Evolutionary conservation across 2,888 invertebrate genomes (phyloP).

Genomic region (Leistus spinibarbis): DNA sequence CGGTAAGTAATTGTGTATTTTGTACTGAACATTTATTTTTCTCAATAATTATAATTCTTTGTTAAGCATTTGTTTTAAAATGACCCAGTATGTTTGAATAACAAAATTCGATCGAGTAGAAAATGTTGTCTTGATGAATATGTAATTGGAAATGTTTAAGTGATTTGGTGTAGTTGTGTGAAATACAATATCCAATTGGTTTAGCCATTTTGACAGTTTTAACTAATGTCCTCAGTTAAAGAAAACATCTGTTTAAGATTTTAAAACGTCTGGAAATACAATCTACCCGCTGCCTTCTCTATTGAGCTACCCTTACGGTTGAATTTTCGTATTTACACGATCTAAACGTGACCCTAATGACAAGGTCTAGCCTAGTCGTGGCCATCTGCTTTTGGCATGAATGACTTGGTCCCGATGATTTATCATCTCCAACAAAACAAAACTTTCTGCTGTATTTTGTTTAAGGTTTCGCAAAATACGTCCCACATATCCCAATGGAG

Average conservation of each 20-base stretch:
- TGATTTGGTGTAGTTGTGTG: background rate
- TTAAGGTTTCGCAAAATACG: slow-evolving; percentile 8
- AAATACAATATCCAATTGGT: slow-evolving; percentile 15
- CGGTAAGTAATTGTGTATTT: too few species aligned
- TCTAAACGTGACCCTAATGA: slow-evolving; percentile 20
- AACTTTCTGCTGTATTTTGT: slow-evolving; percentile 22
- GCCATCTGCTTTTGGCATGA: slow-evolving; percentile 30
- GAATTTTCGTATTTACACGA: background rate
- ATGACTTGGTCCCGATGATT: slow-evolving; percentile 30
- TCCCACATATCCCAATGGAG: background rate
- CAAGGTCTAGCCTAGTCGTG: slow-evolving; percentile 1
- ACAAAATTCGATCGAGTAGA: background rate
- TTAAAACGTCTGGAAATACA: slow-evolving; percentile 14
- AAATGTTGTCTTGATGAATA: background rate
- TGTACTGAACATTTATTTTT: too few species aligned
- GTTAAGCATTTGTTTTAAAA: too few species aligned
- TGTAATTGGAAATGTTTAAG: background rate
- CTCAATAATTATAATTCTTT: too few species aligned
- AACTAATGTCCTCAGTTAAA: slow-evolving; percentile 11
- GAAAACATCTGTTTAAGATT: slow-evolving; percentile 31
- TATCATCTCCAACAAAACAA: slow-evolving; percentile 22
- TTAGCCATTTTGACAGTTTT: background rate
- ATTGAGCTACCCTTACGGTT: background rate
- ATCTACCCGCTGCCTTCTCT: slow-evolving; percentile 8
- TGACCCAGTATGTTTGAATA: too few species aligned